Conservation (phyloP, 2,888 invertebrate species). For the Asteroscopus sphinx region DNA sequence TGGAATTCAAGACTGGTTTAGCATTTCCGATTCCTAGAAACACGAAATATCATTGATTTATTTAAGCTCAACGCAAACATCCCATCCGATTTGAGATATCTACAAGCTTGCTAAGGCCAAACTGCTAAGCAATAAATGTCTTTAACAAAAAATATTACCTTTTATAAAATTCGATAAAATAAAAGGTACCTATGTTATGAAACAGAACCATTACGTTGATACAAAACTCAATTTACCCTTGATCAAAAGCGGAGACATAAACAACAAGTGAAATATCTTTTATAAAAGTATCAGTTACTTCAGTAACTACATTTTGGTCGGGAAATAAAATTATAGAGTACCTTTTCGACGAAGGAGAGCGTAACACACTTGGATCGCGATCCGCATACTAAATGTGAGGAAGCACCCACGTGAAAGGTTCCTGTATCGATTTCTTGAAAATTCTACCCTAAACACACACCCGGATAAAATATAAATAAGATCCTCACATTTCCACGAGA, state of each 20-base stretch:
- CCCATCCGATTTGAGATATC: too few species aligned
- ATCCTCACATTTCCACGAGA: constrained; percentile 18
- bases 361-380: constrained; percentile 81
- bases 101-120: too few species aligned
- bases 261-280: constrained; percentile 71
- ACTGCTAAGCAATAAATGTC: too few species aligned
- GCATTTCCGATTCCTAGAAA: constrained; percentile 5
- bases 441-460: constrained; percentile 70
- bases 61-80: not conserved
- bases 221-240: constrained; percentile 67
- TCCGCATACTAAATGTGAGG: constrained; percentile 77
- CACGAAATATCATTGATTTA: not conserved
- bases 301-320: constrained; percentile 86
- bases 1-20: constrained; percentile 2
- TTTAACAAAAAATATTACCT: not conserved
- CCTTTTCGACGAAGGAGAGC: constrained; percentile 84
- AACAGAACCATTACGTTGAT: constrained; percentile 31
- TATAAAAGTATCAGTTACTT: constrained; percentile 85
- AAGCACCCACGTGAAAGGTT: constrained; percentile 62
- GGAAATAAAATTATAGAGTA: constrained; percentile 89
- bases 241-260: constrained; percentile 69
- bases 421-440: constrained; percentile 78
- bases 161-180: constrained; percentile 4
- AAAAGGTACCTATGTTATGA: not conserved
- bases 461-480: constrained; percentile 55